Evolutionary conservation across 2,113 vertebrate species (phyloP).

Genomic region (Calidris pygmaea): DNA sequence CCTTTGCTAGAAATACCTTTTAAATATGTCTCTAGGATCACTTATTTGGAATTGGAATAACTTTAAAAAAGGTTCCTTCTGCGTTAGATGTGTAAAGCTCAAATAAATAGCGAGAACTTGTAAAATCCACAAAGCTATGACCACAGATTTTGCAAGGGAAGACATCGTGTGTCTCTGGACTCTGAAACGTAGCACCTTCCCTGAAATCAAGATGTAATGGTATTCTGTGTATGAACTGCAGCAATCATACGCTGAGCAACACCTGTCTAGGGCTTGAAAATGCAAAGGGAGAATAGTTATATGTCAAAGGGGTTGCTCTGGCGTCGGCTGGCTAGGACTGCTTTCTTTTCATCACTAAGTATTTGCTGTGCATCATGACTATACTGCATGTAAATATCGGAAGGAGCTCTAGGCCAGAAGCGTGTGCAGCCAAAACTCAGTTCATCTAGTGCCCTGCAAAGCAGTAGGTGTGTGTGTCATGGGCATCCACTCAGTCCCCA

Average conservation of each 20-base stretch:
- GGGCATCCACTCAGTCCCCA: not conserved
- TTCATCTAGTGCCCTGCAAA: not conserved
- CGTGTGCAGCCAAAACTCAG: not conserved
- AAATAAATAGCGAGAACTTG: not conserved
- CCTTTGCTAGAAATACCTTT: not conserved
- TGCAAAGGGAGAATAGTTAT: accelerated
- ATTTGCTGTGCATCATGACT: not conserved
- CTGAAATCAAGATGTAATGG: not conserved
- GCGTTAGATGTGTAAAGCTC: not conserved
- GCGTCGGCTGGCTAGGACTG: not conserved
- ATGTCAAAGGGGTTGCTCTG: not conserved
- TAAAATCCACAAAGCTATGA: not conserved
- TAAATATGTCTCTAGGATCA: not conserved
- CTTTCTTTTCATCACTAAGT: not conserved
- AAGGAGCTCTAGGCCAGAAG: not conserved
- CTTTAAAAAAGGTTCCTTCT: not conserved
- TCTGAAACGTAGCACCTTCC: not conserved
- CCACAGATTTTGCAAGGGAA: not conserved
- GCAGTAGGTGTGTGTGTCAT: accelerated
- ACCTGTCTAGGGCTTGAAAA: not conserved
- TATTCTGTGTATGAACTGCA: not conserved
- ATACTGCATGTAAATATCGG: not conserved
- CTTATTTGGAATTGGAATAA: not conserved
- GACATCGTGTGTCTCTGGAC: not conserved
- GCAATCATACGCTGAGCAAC: not conserved